A percentile compares a stretch with the other conserved stretches of the same genome.
Evolutionary conservation across 2,797 vertebrate genomes (phyloP).

Genomic region (Ctenopoma kingsleyae): DNA sequence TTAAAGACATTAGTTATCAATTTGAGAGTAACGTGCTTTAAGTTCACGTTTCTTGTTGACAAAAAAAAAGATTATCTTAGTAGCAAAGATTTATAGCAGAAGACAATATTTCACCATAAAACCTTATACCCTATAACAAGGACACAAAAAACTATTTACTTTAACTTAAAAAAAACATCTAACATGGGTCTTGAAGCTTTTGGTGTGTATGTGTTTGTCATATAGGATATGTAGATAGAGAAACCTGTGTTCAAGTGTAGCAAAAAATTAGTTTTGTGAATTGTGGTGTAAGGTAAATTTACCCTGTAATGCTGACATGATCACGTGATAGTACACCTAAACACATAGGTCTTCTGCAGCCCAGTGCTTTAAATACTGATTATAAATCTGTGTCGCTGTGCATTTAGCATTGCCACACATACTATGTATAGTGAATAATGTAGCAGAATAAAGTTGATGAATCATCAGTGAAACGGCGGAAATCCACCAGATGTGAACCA

Average conservation of each 20-base stretch:
- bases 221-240: not conserved
- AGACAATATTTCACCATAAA: no score
- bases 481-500: slow-evolving; percentile 7
- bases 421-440: not conserved
- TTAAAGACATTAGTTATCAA: not conserved
- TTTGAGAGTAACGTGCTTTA: not conserved
- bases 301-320: not conserved
- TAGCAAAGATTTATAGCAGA: no score
- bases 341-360: not conserved
- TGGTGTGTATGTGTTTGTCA: not conserved
- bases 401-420: no score
- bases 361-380: not conserved
- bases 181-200: not conserved
- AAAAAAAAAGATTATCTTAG: no score
- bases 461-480: not conserved
- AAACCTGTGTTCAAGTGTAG: not conserved
- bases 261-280: not conserved
- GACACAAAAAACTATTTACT: no score
- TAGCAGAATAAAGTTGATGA: not conserved
- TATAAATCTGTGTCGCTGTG: not conserved
- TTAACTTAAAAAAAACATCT: no score
- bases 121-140: no score
- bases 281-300: not conserved
- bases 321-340: not conserved
- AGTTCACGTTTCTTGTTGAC: not conserved